Evolutionary conservation across 2,113 vertebrate species (phyloP).

Genomic region (Okapia johnstoni): DNA sequence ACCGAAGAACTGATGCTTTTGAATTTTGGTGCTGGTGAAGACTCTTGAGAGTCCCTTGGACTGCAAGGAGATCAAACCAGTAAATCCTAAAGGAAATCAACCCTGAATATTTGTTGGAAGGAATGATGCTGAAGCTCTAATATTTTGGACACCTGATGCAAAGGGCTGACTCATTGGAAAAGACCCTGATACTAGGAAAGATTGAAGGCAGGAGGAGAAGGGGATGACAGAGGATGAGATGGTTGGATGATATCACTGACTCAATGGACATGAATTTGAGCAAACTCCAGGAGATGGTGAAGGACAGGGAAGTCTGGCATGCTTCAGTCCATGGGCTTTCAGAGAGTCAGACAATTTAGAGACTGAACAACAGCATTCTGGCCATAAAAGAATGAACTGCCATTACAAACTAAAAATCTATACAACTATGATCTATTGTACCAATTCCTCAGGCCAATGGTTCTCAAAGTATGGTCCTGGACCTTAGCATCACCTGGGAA

Average conservation of each 20-base stretch:
- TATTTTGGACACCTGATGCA: not conserved
- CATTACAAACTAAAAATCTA: not conserved
- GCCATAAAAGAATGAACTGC: not conserved
- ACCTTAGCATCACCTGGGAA: not conserved
- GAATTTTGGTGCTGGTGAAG: not conserved
- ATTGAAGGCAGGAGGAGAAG: not conserved
- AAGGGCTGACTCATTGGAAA: not conserved
- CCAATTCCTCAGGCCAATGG: not conserved
- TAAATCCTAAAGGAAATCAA: not conserved
- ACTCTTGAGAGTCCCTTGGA: not conserved
- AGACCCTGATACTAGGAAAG: not conserved
- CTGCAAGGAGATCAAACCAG: not conserved
- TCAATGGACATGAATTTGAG: not conserved
- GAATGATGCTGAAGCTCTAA: not conserved
- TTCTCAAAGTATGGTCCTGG: not conserved
- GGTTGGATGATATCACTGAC: not conserved
- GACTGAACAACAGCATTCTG: not conserved
- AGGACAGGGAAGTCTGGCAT: not conserved
- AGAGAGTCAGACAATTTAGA: not conserved
- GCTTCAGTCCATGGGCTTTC: not conserved
- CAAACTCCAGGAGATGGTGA: not conserved
- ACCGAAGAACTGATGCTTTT: not conserved
- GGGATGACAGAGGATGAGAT: not conserved
- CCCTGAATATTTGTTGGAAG: not conserved
- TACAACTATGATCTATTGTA: not conserved